Percentiles rank a stretch among this genome's conserved stretches.
Conservation (phyloP, 2,113 vertebrate species). For the Callorhinus ursinus region DNA sequence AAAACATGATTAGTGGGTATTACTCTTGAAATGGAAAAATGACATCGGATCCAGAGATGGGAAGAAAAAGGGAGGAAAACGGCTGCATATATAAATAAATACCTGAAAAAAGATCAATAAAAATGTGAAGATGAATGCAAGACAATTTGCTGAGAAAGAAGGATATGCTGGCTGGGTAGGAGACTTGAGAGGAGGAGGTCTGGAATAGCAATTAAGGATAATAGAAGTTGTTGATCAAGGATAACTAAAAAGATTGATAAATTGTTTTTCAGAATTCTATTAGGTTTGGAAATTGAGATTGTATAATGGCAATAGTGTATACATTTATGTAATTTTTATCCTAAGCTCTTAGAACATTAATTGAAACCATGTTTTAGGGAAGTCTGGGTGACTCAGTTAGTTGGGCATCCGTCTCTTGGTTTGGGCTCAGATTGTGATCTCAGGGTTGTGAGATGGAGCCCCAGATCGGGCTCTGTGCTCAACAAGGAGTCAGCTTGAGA, state of each 20-base stretch:
- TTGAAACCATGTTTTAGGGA: background rate
- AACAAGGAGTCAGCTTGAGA: background rate
- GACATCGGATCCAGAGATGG: background rate
- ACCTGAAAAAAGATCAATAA: background rate
- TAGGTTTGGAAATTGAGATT: background rate
- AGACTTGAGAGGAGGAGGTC: background rate
- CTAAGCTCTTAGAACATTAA: background rate
- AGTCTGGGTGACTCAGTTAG: background rate
- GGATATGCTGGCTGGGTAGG: background rate
- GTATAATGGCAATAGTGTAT: background rate
- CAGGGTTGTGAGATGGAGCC: background rate
- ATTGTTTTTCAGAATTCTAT: background rate
- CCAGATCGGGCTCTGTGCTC: background rate
- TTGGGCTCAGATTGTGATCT: background rate
- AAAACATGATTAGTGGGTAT: background rate
- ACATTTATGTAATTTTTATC: background rate
- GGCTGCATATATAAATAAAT: background rate
- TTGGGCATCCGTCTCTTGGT: background rate
- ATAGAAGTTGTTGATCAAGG: background rate
- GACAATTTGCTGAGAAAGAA: background rate
- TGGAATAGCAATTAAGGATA: background rate
- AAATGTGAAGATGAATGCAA: background rate
- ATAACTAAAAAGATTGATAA: background rate
- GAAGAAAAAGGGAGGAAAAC: background rate
- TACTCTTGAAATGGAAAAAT: background rate